A percentile compares a stretch with the other conserved stretches of the same genome.
Conservation (phyloP, 2,113 vertebrate genomes). For the Emydocephalus ijimae region DNA sequence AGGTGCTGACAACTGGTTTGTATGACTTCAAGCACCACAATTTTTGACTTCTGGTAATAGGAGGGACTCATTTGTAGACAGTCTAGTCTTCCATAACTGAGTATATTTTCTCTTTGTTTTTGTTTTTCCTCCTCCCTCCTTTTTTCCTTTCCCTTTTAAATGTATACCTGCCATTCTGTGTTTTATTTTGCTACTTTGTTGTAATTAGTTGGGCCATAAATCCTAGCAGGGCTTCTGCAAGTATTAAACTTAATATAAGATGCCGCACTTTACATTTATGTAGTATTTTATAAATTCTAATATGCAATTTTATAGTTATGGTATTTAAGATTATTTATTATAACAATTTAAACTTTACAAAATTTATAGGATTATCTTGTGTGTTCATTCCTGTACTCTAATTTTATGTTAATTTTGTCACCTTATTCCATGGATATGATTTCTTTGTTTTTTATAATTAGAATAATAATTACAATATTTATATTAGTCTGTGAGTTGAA, state of each 20-base stretch:
- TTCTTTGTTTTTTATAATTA: neutral
- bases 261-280: neutral
- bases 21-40: neutral
- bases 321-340: neutral
- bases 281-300: neutral
- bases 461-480: neutral
- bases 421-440: neutral
- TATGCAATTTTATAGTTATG: neutral
- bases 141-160: neutral
- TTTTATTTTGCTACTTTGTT: neutral
- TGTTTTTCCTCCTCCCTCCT: neutral
- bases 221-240: neutral
- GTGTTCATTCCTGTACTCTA: neutral
- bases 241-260: neutral
- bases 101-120: neutral
- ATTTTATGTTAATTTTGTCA: neutral
- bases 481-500: neutral
- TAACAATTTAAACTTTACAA: neutral
- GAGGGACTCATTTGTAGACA: neutral
- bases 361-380: neutral
- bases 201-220: neutral
- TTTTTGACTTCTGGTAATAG: neutral
- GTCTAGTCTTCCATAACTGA: neutral
- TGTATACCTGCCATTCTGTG: neutral
- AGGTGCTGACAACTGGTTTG: neutral